These are phyloP conservation scores for Liolophura sinensis DNA, from an alignment of 1,140 invertebrate species.

Conservation along the genomic window DNA sequence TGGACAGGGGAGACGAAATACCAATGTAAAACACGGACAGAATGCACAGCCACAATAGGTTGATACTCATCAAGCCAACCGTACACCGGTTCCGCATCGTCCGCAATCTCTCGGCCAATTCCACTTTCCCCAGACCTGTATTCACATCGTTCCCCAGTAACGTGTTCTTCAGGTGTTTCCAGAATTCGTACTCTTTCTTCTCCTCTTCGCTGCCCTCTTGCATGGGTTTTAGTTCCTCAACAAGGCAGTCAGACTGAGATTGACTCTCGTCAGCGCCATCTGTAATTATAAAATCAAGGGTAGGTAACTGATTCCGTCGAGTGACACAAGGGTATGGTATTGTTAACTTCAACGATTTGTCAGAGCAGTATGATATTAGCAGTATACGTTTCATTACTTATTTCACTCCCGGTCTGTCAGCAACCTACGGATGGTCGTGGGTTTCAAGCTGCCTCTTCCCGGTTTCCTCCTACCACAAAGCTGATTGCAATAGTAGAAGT, in stretches of 20 bases:
- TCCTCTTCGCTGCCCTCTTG: constrained; percentile 19
- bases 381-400: too few species aligned
- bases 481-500: too few species aligned
- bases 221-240: constrained; percentile 9
- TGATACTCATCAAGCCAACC: constrained; percentile 19
- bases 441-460: too few species aligned
- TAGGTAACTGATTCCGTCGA: too few species aligned
- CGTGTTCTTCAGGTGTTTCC: constrained; percentile 15
- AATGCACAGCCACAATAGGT: constrained; percentile 29
- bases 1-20: constrained; percentile 21
- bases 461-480: too few species aligned
- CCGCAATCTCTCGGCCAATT: constrained; percentile 21
- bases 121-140: constrained; percentile 22
- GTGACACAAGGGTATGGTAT: too few species aligned
- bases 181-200: constrained; percentile 23
- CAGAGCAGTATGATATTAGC: too few species aligned
- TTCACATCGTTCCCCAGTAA: constrained; percentile 30
- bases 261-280: not conserved
- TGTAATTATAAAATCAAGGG: not conserved
- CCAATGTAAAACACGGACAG: constrained; percentile 34
- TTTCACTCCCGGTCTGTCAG: too few species aligned
- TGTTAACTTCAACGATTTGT: too few species aligned
- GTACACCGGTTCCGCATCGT: constrained; percentile 24
- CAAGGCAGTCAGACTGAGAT: not conserved
- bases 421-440: too few species aligned